Evolutionary conservation across 2,113 vertebrate species (phyloP), one percentile per base, ranked within the genome.

Genomic region (Carettochelys insculpta): DNA sequence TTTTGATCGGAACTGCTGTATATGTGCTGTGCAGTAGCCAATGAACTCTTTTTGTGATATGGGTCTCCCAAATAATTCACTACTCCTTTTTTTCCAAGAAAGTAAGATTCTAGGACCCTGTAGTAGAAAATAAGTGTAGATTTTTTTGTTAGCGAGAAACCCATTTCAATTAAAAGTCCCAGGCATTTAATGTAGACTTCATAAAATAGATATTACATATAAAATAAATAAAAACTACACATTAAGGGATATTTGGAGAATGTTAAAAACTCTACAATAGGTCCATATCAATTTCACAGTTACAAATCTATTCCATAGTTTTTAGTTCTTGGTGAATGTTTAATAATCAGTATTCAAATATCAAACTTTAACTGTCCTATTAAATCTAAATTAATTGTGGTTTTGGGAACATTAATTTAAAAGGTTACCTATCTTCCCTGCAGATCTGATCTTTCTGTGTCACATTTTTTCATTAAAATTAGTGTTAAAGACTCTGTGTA

Each of bases 321-420:
- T 97, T 94, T 96, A 85, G 97, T 95, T 96, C 90, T 92, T 80
- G 45, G 29, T 90, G 88, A 94, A 94, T 97, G 81, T 96, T 96
- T 94, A 93, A 93, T 97, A 95, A 95, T 97, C 95, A 95, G 94
- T 97, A 95, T 95, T 88, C 96, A 97, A 96, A 94, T 92, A 97
- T 96, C 96, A 97, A 95, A 97, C 91, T 61, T 93, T 89, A 96
- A 90, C 93, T 96, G 94, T 98, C 95, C 93, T 96, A 92, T 95
- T 97, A 97, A 97, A 96, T 97, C 92, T 94, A 96, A 95, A 97
- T 97, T 97, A 97, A 97, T 96, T 97, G 91, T 97, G 92, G 96
- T 97, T 97, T 86, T 90, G 95, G 93, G 94, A 97, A 88, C 92
- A 95, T 96, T 97, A 95, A 97, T 96, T 97, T 97, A 95, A 98